phyloP scores from a whole-genome alignment of 23 tunicate genomes.

The Halocynthia aurantium region DNA sequence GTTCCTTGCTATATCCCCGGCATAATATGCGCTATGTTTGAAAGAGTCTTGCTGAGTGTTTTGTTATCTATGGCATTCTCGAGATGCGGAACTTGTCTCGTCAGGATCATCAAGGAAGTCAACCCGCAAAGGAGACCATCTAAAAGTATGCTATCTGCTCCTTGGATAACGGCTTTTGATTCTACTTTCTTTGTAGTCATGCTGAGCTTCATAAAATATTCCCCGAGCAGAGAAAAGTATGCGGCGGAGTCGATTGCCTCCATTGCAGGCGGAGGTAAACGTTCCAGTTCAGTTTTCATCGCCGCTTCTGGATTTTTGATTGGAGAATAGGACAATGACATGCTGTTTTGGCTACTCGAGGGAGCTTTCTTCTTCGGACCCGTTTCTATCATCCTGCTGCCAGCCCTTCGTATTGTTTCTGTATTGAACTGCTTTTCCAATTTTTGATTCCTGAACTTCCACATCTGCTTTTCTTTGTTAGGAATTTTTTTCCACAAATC shows the following conservation, averaged over 20 bases:
- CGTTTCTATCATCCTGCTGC: slow-evolving; percentile 93
- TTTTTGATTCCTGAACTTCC: slow-evolving; percentile 59
- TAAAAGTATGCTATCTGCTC: slow-evolving; percentile 23
- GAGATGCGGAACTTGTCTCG: slow-evolving; percentile 60
- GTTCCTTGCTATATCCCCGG: slow-evolving; percentile 36
- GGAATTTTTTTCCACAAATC: slow-evolving; percentile 82
- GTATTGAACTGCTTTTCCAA: slow-evolving; percentile 32
- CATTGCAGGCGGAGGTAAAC: slow-evolving; percentile 46
- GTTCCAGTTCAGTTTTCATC: slow-evolving; percentile 55
- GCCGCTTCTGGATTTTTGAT: slow-evolving; percentile 61
- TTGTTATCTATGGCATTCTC: slow-evolving; percentile 37
- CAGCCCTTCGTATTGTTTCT: slow-evolving; percentile 31
- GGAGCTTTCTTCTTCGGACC: slow-evolving; percentile 71
- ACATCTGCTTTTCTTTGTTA: slow-evolving; percentile 84
- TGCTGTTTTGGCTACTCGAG: neutral
- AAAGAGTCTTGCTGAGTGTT: slow-evolving; percentile 37
- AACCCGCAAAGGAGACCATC: slow-evolving; percentile 67
- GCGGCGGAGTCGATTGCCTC: slow-evolving; percentile 88
- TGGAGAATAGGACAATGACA: slow-evolving; percentile 21
- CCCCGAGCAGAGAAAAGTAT: slow-evolving; percentile 64
- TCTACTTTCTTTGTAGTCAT: slow-evolving; percentile 20
- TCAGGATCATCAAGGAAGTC: slow-evolving; percentile 53
- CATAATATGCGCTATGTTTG: slow-evolving; percentile 65
- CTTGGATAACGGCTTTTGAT: slow-evolving; percentile 9
- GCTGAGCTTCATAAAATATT: slow-evolving; percentile 33